Conservation (phyloP, 2,797 vertebrate genomes). For the Borostomias antarcticus region DNA sequence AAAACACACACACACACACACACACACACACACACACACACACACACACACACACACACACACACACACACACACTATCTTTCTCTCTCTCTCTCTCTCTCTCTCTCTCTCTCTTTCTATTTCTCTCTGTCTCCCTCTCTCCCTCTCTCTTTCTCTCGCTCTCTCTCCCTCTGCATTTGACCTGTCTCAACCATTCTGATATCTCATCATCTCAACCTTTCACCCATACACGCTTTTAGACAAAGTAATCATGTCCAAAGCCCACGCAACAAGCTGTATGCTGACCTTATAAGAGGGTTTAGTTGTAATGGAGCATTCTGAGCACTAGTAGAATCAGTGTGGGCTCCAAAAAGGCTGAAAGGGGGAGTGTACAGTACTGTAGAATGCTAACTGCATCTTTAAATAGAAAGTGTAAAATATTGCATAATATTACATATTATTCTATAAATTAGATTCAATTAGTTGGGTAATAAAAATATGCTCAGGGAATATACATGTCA, state of each 20-base stretch:
- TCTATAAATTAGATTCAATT: no score
- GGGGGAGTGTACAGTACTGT: no score
- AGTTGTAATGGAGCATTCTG: not conserved
- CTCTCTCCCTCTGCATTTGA: not conserved
- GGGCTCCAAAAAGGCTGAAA: not conserved
- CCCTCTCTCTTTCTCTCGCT: no score
- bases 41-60: conserved; percentile 13
- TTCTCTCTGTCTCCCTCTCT: no score
- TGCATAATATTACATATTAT: no score
- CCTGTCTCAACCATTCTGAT: no score
- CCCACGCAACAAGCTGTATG: not conserved
- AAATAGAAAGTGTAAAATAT: no score
- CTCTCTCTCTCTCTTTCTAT: no score
- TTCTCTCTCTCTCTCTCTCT: no score
- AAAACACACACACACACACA: conserved; percentile 8
- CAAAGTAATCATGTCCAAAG: conserved; percentile 6
- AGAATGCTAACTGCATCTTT: not conserved
- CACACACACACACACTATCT: conserved; percentile 3
- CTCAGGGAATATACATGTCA: no score
- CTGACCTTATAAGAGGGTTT: not conserved
- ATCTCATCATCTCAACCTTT: no score
- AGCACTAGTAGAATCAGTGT: not conserved
- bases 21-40: conserved; percentile 10
- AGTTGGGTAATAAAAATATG: no score
- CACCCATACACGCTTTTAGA: not conserved